Evolutionary conservation across 2,888 invertebrate species (phyloP), one percentile per base, ranked within the genome.

Genomic region (Axea sp.): DNA sequence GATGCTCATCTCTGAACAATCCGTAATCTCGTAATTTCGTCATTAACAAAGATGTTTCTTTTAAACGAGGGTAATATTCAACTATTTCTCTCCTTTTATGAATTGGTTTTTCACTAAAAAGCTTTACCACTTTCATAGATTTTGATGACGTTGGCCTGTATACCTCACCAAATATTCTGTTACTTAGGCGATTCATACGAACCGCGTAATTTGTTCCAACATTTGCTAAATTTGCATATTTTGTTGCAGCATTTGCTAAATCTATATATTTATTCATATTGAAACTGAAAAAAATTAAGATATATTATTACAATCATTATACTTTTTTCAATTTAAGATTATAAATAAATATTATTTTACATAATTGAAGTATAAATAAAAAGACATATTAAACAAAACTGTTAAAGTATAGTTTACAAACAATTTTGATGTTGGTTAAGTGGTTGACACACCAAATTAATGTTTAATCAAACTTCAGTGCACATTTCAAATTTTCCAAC

Each of bases 111-210:
- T 91, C 93, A 11, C 92, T 91, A 79, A 96, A 94, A 83, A 96
- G 89, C 78, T 92, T 91, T 0, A 96, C 94, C 4, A 95, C 92
- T 88, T 93, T 95, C 93, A 95, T 93, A 0, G 95, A 95, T 82
- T 92, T 93, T 0, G 88, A 73, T 81, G 92, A 92, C 0, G 95
- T 96, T 0, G 93, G 91, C 57, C 94, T 90, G 0, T 92, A 92
- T 0, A 96, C 94, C 88, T 97, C 96, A 0, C 95, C 95, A 85
- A 97, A 97, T 80, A 97, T 97, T 77, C 94, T 90, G 81, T 95
- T 94, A 15, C 96, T 95, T 8, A 98, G 89, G 35, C 93, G 91
- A 77, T 93, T 93, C 96, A 98, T 97, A 37, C 95, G 91, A 1
- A 90, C 90, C 0, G 96, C 95, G 86, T 97, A 98, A 81, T 92